Evolutionary conservation across 2,888 invertebrate species (phyloP).

Genomic region (Prosapia bicincta): DNA sequence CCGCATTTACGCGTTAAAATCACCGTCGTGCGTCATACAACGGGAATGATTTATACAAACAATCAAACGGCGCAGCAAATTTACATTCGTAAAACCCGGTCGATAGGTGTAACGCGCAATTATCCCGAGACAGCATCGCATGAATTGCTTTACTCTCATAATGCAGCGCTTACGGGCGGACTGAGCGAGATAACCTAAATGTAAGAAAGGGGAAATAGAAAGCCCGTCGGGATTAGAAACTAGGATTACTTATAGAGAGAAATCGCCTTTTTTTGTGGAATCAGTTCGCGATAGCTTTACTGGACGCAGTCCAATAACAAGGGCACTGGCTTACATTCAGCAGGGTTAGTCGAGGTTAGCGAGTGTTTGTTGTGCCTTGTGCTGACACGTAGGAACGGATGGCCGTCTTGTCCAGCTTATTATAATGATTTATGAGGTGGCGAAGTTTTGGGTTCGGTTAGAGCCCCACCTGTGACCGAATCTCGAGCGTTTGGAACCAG

Average conservation of each 20-base stretch:
- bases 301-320: not conserved
- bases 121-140: not conserved
- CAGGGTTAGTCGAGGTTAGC: too few relatives aligned
- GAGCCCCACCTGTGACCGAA: not conserved
- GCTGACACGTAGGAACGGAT: not conserved
- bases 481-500: not conserved
- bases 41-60: not conserved
- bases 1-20: not conserved
- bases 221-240: not conserved
- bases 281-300: not conserved
- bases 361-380: not conserved
- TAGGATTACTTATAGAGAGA: not conserved
- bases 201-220: not conserved
- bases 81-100: not conserved
- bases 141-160: not conserved
- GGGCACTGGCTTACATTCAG: not conserved
- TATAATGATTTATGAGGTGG: conserved; percentile 2
- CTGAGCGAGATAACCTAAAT: not conserved
- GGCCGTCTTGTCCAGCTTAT: not conserved
- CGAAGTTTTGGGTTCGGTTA: not conserved
- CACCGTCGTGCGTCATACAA: not conserved
- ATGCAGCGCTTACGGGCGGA: not conserved
- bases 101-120: not conserved
- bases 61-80: not conserved
- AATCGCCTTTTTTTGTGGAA: not conserved